Conservation (phyloP, 2,888 invertebrate species). For the Rhaphigaster nebulosa region DNA sequence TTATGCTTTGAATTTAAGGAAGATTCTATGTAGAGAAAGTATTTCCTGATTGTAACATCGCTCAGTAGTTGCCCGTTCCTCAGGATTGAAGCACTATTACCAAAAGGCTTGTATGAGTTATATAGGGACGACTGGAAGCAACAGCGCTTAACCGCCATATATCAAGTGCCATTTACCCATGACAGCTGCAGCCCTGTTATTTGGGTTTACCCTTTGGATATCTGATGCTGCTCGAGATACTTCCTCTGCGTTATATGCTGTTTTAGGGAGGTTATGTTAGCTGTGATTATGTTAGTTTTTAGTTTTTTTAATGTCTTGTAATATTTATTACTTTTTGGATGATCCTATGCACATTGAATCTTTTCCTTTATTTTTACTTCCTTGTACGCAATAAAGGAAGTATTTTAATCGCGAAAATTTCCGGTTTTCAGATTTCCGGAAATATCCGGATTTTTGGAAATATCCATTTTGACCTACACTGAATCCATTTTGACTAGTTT, state of each 20-base stretch:
- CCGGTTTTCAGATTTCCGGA: too few species aligned
- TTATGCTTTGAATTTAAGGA: too few species aligned
- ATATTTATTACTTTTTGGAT: not conserved
- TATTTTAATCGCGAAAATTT: too few species aligned
- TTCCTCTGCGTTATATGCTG: not conserved
- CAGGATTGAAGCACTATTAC: not conserved
- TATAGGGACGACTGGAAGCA: not conserved
- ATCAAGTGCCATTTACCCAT: not conserved
- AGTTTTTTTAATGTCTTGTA: not conserved
- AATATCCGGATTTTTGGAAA: too few species aligned
- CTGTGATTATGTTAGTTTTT: not conserved
- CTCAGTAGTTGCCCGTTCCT: not conserved
- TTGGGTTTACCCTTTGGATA: constrained; percentile 21
- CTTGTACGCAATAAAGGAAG: too few species aligned
- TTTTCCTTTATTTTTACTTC: too few species aligned
- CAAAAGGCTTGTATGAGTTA: not conserved
- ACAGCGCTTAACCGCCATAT: not conserved
- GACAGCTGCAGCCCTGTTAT: not conserved
- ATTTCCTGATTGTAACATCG: not conserved
- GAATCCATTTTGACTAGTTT: too few species aligned
- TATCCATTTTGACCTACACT: too few species aligned
- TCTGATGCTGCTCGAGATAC: not conserved
- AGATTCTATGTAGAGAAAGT: not conserved
- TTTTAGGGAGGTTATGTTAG: not conserved
- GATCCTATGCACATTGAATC: not conserved